Evolutionary conservation across 1,140 invertebrate species (phyloP).

Genomic region (Sipha flava): DNA sequence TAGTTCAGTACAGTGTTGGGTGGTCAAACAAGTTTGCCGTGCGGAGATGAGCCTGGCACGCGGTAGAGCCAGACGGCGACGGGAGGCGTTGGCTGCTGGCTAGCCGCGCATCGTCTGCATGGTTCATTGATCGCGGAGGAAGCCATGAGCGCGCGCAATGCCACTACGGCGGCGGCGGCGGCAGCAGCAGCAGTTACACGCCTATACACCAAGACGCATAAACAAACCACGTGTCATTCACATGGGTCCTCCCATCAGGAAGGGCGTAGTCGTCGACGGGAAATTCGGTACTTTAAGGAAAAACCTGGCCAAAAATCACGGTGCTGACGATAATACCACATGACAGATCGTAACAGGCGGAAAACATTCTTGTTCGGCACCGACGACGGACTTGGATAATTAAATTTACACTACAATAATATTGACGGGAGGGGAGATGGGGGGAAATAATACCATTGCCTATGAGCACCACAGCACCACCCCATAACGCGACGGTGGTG

Average conservation of each 20-base stretch:
- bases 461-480: not conserved
- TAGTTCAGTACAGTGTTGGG: not conserved
- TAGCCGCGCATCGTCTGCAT: not conserved
- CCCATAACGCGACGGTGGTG: not conserved
- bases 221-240: slow-evolving; percentile 21
- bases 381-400: too few species aligned
- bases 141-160: slow-evolving; percentile 20
- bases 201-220: not conserved
- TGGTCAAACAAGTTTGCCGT: slow-evolving; percentile 19
- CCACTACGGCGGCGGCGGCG: not conserved
- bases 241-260: not conserved
- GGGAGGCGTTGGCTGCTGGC: not conserved
- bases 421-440: not conserved
- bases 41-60: not conserved
- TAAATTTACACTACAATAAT: too few species aligned
- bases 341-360: too few species aligned
- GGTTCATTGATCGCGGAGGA: slow-evolving; percentile 29
- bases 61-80: not conserved
- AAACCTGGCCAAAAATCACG: too few species aligned
- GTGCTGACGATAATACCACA: too few species aligned
- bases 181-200: not conserved
- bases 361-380: too few species aligned
- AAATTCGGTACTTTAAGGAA: not conserved
- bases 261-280: not conserved
- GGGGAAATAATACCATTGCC: not conserved